Conservation (phyloP, 2,888 invertebrate genomes). For the Quadroppia sp. region DNA sequence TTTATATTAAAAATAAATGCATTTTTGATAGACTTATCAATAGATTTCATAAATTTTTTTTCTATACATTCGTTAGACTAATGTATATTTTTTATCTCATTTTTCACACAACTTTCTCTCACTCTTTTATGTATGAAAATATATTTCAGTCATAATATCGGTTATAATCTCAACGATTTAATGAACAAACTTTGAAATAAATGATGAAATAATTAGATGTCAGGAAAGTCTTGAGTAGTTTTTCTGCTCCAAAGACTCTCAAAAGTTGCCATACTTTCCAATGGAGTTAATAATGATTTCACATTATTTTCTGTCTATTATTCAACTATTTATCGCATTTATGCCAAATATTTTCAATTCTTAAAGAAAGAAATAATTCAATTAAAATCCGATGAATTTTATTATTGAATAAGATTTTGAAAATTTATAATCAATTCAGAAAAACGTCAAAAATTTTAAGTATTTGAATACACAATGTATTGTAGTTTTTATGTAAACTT, state of each 20-base stretch:
- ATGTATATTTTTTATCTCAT: too few species aligned
- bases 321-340: too few species aligned
- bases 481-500: too few species aligned
- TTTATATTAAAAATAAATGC: not conserved
- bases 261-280: not conserved
- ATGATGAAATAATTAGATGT: constrained; percentile 15
- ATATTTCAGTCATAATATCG: not conserved
- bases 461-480: too few species aligned
- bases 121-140: too few species aligned
- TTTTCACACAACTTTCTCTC: too few species aligned
- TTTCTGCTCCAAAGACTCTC: not conserved
- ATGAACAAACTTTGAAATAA: constrained; percentile 1
- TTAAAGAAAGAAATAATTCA: too few species aligned
- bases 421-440: too few species aligned
- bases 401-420: too few species aligned
- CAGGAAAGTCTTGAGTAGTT: constrained; percentile 7
- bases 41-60: not conserved
- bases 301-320: not conserved
- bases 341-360: too few species aligned
- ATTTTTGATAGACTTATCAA: constrained; percentile 6
- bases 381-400: too few species aligned
- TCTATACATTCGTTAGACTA: not conserved
- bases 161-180: not conserved
- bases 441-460: too few species aligned
- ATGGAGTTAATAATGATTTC: not conserved